phyloP scores from a whole-genome alignment of 2,888 invertebrate genomes.

The Hyposoter didymator region DNA sequence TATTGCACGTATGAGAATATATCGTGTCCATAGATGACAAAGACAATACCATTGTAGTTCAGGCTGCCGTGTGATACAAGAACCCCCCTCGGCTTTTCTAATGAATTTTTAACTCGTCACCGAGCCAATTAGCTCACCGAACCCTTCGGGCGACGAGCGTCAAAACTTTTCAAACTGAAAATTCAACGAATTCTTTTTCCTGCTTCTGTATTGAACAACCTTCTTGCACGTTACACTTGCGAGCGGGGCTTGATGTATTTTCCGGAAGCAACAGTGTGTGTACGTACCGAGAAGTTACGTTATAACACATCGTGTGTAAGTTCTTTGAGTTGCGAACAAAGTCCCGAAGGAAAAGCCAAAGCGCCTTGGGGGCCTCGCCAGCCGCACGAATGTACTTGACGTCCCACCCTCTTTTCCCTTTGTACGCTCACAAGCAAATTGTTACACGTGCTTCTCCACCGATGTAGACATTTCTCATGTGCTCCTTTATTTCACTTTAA shows the following conservation, averaged over 20 bases:
- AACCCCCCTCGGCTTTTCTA: constrained; percentile 27
- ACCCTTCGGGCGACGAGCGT: constrained; percentile 47
- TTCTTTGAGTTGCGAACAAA: constrained; percentile 28
- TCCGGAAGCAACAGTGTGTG: not conserved
- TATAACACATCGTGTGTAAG: constrained; percentile 7
- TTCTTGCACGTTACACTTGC: not conserved
- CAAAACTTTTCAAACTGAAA: constrained; percentile 55
- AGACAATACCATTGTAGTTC: constrained; percentile 11
- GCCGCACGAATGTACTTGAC: constrained; percentile 28
- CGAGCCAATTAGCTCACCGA: constrained; percentile 68
- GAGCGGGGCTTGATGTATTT: not conserved
- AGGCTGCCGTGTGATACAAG: constrained; percentile 14
- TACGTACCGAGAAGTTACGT: not conserved
- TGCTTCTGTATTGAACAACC: not conserved
- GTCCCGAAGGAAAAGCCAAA: constrained; percentile 5
- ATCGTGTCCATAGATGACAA: constrained; percentile 8
- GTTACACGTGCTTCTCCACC: not conserved
- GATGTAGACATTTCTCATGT: not conserved
- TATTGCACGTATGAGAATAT: not conserved
- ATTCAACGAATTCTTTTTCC: not conserved
- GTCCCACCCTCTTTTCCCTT: not conserved
- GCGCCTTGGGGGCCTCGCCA: not conserved
- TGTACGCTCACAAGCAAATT: not conserved
- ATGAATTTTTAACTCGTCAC: constrained; percentile 69
- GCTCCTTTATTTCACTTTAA: not conserved